Conservation (phyloP, 2,888 invertebrate genomes). For the Drosophila fulvimacula region DNA sequence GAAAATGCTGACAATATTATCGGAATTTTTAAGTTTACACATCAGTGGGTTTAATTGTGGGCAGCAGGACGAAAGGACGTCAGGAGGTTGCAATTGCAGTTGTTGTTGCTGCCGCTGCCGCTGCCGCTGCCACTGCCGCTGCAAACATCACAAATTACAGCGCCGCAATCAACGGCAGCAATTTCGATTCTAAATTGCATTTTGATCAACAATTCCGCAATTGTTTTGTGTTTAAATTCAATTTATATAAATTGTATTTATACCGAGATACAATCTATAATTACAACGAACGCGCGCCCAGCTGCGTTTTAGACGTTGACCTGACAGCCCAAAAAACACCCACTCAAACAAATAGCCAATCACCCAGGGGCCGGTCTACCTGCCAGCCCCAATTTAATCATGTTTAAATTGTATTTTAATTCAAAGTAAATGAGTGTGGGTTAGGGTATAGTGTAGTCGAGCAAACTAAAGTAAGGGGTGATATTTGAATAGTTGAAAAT, state of each 20-base stretch:
- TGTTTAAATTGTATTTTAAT: neutral
- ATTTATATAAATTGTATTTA: slow-evolving; percentile 74
- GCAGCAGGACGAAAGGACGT: slow-evolving; percentile 25
- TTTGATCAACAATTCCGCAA: slow-evolving; percentile 80
- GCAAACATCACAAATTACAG: slow-evolving; percentile 37
- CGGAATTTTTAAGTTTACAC: slow-evolving; percentile 84
- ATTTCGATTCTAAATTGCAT: slow-evolving; percentile 77
- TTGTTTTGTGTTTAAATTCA: slow-evolving; percentile 78
- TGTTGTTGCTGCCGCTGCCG: slow-evolving; percentile 9
- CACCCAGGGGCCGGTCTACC: neutral
- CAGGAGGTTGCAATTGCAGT: slow-evolving; percentile 17
- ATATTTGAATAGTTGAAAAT: neutral
- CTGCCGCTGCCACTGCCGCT: neutral
- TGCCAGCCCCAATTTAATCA: neutral
- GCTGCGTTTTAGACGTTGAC: slow-evolving; percentile 42
- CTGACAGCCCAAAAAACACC: slow-evolving; percentile 13
- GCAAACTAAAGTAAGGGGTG: neutral
- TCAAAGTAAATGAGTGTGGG: neutral
- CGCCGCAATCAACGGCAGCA: slow-evolving; percentile 38
- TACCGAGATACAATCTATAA: slow-evolving; percentile 67
- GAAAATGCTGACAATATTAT: slow-evolving; percentile 83
- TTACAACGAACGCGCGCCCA: slow-evolving; percentile 41
- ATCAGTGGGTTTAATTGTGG: slow-evolving; percentile 83
- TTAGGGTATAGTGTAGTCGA: neutral
- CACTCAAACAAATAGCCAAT: neutral